Evolutionary conservation across 2,797 vertebrate genomes (phyloP), one percentile per base, ranked within the genome.

Genomic region (Lithobates pipiens): DNA sequence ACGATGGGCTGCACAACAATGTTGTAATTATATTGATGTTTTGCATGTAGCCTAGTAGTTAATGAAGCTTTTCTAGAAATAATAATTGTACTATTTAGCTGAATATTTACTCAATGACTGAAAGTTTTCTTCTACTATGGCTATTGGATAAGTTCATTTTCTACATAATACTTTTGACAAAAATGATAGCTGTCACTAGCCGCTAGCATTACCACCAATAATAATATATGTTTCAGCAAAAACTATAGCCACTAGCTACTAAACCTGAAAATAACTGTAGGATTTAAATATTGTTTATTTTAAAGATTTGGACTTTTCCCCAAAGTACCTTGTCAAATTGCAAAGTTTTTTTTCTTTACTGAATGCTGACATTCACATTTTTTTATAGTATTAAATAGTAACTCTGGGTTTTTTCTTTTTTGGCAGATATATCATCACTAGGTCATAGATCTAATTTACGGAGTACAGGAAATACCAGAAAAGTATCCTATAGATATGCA

Each of bases 401-500:
- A 29, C 61, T 42, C 61, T 71, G 32, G 27, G 23, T 65, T 36
- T 83, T 83, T 57, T 69, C 73, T 83, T 67, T 87, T 68, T 69
- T 46, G 42, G 68, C 76, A 75, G 67, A 46, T 44, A 42, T 75
- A 77, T 76, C 57, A 78, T 78, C 69, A 76, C 63, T 44, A 77
- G 75, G 76, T 82, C 54, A 77, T 78, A 72, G 74, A 79, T 83
- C 73, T 86, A 82, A 86, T 86, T 83, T 79, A 75, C 54, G 4
- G 32, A 69, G 70, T 54, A 50, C 36, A 73, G 74, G 68, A 82
- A 83, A 77, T 77, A n/a, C 70, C 63, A 32, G 39, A 54, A 77
- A 77, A 77, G 85, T 86, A 75, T 78, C 75, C 80, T 86, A 74
- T 68, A 78, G 85, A 86, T 82, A 86, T 77, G 80, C 57, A 77